phyloP scores from a whole-genome alignment of 2,888 invertebrate genomes.

The Diloba caeruleocephala region DNA sequence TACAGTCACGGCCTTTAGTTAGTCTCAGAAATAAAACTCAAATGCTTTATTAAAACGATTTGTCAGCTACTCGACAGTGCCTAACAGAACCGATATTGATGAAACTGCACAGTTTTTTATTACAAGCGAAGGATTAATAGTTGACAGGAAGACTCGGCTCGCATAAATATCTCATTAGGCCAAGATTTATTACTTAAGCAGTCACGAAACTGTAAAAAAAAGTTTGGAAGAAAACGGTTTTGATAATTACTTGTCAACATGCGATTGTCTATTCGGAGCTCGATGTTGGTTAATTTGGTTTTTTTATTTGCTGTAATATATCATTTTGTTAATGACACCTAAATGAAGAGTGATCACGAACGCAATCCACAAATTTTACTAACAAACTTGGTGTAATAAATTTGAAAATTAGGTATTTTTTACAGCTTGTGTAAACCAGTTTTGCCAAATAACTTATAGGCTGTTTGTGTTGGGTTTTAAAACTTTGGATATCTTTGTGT shows the following conservation, averaged over 20 bases:
- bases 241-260: constrained; percentile 88
- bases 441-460: constrained; percentile 24
- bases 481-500: constrained; percentile 16
- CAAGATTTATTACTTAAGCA: constrained; percentile 85
- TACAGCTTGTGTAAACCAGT: constrained; percentile 40
- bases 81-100: constrained; percentile 65
- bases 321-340: constrained; percentile 86
- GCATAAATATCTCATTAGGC: constrained; percentile 88
- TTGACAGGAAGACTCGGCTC: constrained; percentile 78
- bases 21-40: constrained; percentile 39
- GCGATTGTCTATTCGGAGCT: constrained; percentile 86
- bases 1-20: constrained; percentile 27
- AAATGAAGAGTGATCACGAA: constrained; percentile 83
- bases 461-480: constrained; percentile 32
- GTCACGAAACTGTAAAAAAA: constrained; percentile 86
- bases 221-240: constrained; percentile 78
- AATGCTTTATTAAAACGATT: constrained; percentile 52
- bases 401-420: constrained; percentile 50
- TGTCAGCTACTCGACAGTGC: constrained; percentile 46
- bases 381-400: constrained; percentile 57
- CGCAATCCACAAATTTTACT: constrained; percentile 57
- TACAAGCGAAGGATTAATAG: constrained; percentile 83
- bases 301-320: constrained; percentile 83
- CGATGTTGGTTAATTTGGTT: constrained; percentile 75
- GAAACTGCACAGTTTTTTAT: constrained; percentile 70